A percentile compares a stretch with the other conserved stretches of the same genome.
These are phyloP conservation scores for Liparis tanakae DNA, from an alignment of 2,797 vertebrate species.

Conservation along the genomic window DNA sequence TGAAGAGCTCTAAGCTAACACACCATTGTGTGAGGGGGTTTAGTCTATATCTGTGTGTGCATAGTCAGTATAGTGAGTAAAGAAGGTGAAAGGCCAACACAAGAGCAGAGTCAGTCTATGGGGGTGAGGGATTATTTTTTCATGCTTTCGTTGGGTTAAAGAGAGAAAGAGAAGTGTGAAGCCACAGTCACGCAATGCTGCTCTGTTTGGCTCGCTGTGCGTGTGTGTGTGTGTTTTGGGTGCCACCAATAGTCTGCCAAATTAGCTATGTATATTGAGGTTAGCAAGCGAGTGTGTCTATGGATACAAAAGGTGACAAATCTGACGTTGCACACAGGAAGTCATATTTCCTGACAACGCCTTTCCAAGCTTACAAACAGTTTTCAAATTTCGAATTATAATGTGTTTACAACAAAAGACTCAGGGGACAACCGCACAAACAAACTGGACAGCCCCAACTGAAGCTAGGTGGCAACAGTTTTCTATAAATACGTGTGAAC, in stretches of 20 bases:
- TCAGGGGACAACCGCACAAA: not conserved
- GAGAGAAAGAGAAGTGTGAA: constrained; percentile 71
- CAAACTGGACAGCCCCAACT: constrained; percentile 16
- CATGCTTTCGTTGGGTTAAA: constrained; percentile 72
- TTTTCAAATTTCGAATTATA: constrained; percentile 25
- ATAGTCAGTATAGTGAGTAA: constrained; percentile 30
- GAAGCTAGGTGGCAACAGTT: constrained; percentile 5
- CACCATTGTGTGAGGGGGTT: constrained; percentile 21
- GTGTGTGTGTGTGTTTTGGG: constrained; percentile 16
- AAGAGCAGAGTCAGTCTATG: constrained; percentile 50
- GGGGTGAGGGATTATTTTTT: constrained; percentile 57
- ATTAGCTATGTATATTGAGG: constrained; percentile 35
- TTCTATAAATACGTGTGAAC: constrained; percentile 4
- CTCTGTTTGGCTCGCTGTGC: constrained; percentile 15
- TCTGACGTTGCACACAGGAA: constrained; percentile 57
- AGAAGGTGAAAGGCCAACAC: constrained; percentile 50
- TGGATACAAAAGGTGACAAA: constrained; percentile 37
- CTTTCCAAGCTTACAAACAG: constrained; percentile 29
- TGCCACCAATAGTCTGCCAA: constrained; percentile 18
- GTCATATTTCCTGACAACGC: constrained; percentile 32
- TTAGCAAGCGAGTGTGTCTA: constrained; percentile 26
- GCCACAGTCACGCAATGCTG: constrained; percentile 75
- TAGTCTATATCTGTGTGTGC: constrained; percentile 36
- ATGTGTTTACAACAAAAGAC: constrained; percentile 21
- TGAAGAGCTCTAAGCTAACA: constrained; percentile 22